Base-by-base conservation (phyloP, 2,888 invertebrate species). In the Dioctria linearis region DNA sequence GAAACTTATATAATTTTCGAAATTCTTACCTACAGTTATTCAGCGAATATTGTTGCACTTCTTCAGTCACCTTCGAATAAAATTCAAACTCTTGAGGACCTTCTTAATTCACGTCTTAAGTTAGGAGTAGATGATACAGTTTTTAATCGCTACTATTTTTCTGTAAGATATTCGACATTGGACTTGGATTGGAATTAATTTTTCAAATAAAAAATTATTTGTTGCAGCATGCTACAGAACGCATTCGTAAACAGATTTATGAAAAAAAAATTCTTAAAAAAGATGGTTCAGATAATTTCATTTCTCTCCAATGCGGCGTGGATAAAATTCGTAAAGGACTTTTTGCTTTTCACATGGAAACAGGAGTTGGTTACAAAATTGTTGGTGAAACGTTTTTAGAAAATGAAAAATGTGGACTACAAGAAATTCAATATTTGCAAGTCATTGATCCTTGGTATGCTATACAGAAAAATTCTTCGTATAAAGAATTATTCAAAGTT, bases 11-110 rank as follows among this genome's bases (percentile, higher is more conserved):
- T 5, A 66, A 66, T n/a, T 13, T n/a, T 42, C 13, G 5, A 63
- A 39, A 63, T 3, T 43, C 39, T 51, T 25, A 25, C 25, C 25
- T 25, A 2, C 25, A 93, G 94, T 0, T 95, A 94, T 85, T 92
- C 94, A 0, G 94, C 94, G 0, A 94, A 94, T 84, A 94, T 95
- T 67, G 94, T 95, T 0, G 93, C 94, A 1, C 87, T 95, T 1
- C 89, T 95, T 0, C 94, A 94, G 85, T 93, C 94, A 0, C 93
- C 94, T 42, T 93, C 94, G 0, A 91, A 91, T 2, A 92, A 92
- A 83, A 93, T 95, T 80, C 90, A 90, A 84, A 92, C 92, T 0
- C 85, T 94, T 8, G 89, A 91, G 2, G 94, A 94, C 85, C 88
- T 95, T 40, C 87, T 93, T 3, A 90, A 92, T 82, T 94, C 94